phyloP scores from a whole-genome alignment of 2,113 vertebrate species.

The Solea senegalensis region DNA sequence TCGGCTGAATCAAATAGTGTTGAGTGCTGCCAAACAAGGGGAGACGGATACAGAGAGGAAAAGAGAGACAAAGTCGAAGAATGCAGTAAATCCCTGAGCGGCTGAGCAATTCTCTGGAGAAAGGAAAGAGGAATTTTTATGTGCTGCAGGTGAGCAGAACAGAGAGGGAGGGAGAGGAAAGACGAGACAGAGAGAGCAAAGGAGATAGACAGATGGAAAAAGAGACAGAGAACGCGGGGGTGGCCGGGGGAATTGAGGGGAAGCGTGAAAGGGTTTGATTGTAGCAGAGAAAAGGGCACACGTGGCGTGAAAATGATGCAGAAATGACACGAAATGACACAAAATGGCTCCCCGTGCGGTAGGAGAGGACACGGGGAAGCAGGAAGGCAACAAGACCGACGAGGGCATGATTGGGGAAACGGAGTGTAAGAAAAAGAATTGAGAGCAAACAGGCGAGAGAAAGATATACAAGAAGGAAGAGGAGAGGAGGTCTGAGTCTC shows the following conservation, averaged over 20 bases:
- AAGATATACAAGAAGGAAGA: slow-evolving; percentile 32
- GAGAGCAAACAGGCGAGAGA: slow-evolving; percentile 37
- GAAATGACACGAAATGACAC: slow-evolving; percentile 63
- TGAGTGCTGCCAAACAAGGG: slow-evolving; percentile 66
- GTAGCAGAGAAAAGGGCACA: slow-evolving; percentile 56
- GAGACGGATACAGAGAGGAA: slow-evolving; percentile 66
- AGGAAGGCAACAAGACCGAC: slow-evolving; percentile 40
- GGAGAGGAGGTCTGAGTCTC: slow-evolving; percentile 39
- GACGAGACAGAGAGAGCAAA: slow-evolving; percentile 35
- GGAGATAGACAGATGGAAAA: slow-evolving; percentile 72
- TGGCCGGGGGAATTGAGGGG: slow-evolving; percentile 71
- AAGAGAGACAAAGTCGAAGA: slow-evolving; percentile 74
- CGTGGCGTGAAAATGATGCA: slow-evolving; percentile 62
- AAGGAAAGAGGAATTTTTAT: slow-evolving; percentile 86
- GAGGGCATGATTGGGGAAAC: slow-evolving; percentile 55
- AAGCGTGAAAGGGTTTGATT: slow-evolving; percentile 71
- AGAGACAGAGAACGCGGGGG: slow-evolving; percentile 67
- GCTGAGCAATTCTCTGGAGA: slow-evolving; percentile 81
- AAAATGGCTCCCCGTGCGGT: slow-evolving; percentile 44
- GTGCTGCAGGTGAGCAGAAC: slow-evolving; percentile 85
- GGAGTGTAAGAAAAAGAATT: slow-evolving; percentile 28
- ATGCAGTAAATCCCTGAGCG: slow-evolving; percentile 84
- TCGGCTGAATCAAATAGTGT: slow-evolving; percentile 49
- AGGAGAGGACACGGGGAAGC: slow-evolving; percentile 19
- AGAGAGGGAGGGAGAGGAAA: slow-evolving; percentile 64